These are phyloP conservation scores for Haplochromis vanheusdeni DNA, from an alignment of 2,113 vertebrate genomes.

Conservation along the genomic window DNA sequence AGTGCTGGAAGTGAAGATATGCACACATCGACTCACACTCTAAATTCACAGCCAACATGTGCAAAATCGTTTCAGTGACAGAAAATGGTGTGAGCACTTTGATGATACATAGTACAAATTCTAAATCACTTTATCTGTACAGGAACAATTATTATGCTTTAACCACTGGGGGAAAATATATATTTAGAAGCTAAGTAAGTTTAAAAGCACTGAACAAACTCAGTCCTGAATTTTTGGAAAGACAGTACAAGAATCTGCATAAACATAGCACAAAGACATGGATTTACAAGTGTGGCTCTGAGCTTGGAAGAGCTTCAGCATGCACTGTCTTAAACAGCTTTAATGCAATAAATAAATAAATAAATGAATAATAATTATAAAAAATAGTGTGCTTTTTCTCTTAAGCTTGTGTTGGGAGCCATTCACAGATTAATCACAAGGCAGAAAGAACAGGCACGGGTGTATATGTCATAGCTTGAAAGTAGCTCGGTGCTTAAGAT, in stretches of 20 bases:
- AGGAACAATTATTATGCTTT: not conserved
- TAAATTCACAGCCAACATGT: conserved; percentile 10
- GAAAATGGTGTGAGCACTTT: not conserved
- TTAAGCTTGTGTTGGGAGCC: not conserved
- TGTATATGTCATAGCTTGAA: not conserved
- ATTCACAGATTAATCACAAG: not conserved
- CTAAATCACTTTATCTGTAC: not conserved
- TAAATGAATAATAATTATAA: not conserved
- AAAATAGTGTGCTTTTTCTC: not conserved
- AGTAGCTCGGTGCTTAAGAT: not conserved
- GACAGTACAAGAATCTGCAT: not conserved
- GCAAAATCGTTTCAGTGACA: not conserved
- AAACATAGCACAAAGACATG: not conserved
- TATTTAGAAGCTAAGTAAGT: not conserved
- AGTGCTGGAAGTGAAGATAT: not conserved
- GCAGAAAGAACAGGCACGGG: not conserved
- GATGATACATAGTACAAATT: not conserved
- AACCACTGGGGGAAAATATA: not conserved
- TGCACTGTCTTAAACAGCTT: conserved; percentile 2
- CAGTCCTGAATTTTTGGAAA: not conserved
- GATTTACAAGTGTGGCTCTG: not conserved
- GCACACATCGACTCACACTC: not conserved
- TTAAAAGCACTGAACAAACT: conserved; percentile 2
- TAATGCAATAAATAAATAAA: not conserved
- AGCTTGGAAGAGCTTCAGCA: not conserved